Evolutionary conservation across 2,888 invertebrate species (phyloP), one percentile per base, ranked within the genome.

Genomic region (Coenonympha arcania): DNA sequence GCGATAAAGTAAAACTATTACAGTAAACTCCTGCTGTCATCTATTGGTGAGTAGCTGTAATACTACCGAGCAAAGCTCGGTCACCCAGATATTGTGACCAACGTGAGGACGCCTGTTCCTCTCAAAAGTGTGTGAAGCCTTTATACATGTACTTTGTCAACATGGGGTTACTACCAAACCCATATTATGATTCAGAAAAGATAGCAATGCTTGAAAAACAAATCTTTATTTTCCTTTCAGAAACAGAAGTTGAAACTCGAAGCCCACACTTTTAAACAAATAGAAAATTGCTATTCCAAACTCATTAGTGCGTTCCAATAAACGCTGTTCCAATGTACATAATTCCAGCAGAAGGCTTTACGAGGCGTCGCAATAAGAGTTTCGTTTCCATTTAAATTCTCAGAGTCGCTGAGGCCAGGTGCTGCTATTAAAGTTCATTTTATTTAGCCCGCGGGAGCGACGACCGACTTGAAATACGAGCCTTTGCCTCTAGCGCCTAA

Each of bases 341-440:
- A 41, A 41, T 30, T 41, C 30, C 28, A 6, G 42, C 39, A 16
- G 31, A 43, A 44, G 44, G 30, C 36, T 50, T 30, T 26, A 43
- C 47, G 47, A 34, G 46, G n/a, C 26, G 9, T 42, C 48, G 50
- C 40, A 50, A 54, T 54, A 43, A 54, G 47, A 54, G 33, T 47
- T 50, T 54, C 47, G 44, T 54, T 48, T 42, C 37, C 22, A 50
- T 48, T 54, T 47, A 54, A 54, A 54, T 45, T 48, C 34, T 30
- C 30, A 5, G 4, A 18, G 37, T 44, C 34, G 30, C 39, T 39
- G 47, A 28, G 11, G 37, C 44, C 39, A 43, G 50, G 43, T 39
- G 30, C 46, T 16, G 36, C 26, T 19, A 37, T 36, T 37, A 46
- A 46, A 37, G 24, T 36, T 37, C 46, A 20, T 37, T 46, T 37